Conservation (phyloP, 1,140 invertebrate genomes). For the Drosophila sp. region DNA sequence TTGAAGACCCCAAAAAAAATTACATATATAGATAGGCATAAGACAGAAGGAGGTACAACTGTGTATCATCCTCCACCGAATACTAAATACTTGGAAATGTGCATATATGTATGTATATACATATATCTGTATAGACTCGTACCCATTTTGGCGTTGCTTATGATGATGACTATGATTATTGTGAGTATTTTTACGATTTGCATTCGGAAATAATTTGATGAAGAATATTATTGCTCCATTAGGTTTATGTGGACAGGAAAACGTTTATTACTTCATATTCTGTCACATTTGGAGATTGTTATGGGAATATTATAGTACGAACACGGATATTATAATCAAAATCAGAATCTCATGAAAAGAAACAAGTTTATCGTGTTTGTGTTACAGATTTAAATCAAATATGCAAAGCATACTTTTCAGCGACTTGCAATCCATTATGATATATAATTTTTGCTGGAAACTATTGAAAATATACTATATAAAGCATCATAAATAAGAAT, state of each 20-base stretch:
- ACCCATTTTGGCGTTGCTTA: conserved; percentile 31
- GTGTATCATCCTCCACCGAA: conserved; percentile 8
- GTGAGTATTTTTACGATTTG: conserved; percentile 59
- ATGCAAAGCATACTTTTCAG: no score
- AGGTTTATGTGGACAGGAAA: conserved; percentile 37
- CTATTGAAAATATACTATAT: no score
- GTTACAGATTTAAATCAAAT: no score
- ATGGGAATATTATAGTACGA: no score
- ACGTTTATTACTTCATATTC: background rate
- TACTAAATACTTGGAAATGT: conserved; percentile 22
- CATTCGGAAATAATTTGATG: conserved; percentile 56
- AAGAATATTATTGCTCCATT: conserved; percentile 44
- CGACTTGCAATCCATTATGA: no score
- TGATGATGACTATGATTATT: conserved; percentile 68
- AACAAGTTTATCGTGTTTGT: no score
- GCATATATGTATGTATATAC: background rate
- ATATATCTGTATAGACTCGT: background rate
- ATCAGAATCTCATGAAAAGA: no score
- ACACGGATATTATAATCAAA: no score
- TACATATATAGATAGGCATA: background rate
- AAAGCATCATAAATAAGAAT: no score
- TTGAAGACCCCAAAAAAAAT: conserved; percentile 13
- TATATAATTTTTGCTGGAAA: no score
- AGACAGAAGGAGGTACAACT: conserved; percentile 3
- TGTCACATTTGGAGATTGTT: background rate